Percentiles rank a stretch among this genome's conserved stretches.
phyloP scores from a whole-genome alignment of 2,888 invertebrate genomes.

The Leucozona laternaria region DNA sequence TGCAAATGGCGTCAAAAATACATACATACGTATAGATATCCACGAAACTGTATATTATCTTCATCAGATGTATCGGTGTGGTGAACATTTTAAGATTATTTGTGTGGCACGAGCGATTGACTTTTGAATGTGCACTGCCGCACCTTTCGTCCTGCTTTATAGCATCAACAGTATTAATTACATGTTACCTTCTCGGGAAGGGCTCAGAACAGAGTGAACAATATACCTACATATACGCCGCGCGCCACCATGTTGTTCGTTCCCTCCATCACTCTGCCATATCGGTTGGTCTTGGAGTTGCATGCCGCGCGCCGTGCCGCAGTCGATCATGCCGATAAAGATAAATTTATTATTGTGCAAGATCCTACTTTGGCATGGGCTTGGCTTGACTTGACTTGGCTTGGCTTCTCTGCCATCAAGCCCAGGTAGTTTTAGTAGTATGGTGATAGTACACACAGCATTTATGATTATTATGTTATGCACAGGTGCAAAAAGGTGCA shows the following conservation, averaged over 20 bases:
- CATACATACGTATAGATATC: constrained; percentile 14
- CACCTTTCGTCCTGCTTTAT: constrained; percentile 58
- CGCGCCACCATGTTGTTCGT: constrained; percentile 16
- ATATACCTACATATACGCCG: not conserved
- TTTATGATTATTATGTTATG: constrained; percentile 75
- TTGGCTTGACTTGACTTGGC: not conserved
- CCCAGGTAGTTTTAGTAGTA: constrained; percentile 35
- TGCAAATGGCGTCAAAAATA: constrained; percentile 70
- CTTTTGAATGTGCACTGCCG: constrained; percentile 52
- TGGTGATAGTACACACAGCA: constrained; percentile 62
- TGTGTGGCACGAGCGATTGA: constrained; percentile 75
- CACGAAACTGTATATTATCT: constrained; percentile 54
- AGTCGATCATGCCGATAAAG: constrained; percentile 74
- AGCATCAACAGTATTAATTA: constrained; percentile 71
- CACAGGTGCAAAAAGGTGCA: constrained; percentile 75
- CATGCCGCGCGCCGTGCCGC: constrained; percentile 30
- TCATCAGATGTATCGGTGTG: constrained; percentile 59
- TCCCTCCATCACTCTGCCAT: not conserved
- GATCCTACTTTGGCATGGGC: constrained; percentile 60
- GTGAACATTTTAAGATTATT: constrained; percentile 63
- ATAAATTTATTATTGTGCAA: constrained; percentile 74
- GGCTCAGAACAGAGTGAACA: constrained; percentile 18
- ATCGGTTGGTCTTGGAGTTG: constrained; percentile 23
- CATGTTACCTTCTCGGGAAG: constrained; percentile 62
- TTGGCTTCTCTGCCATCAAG: constrained; percentile 4